Evolutionary conservation across 2,888 invertebrate genomes (phyloP).

Genomic region (Nomada fabriciana): DNA sequence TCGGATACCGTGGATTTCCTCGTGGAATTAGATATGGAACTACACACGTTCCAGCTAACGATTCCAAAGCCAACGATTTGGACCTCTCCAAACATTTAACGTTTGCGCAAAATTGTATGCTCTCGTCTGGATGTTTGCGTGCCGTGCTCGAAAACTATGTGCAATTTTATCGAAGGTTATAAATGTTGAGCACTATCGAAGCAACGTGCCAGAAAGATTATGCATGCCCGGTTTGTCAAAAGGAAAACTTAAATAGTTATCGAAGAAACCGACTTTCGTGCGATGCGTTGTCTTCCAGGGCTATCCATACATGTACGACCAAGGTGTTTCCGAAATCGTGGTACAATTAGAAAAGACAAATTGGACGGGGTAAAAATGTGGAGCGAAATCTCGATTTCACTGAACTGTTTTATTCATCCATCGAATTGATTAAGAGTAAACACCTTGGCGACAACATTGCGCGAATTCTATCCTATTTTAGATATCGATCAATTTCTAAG

Average conservation of each 20-base stretch:
- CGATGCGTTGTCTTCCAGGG: background rate
- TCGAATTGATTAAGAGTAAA: no score
- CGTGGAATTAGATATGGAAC: no score
- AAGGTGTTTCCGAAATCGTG: no score
- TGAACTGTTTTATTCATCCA: no score
- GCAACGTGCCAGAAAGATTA: constrained; percentile 36
- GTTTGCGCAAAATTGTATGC: background rate
- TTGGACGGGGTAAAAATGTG: no score
- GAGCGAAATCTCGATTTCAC: no score
- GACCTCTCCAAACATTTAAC: no score
- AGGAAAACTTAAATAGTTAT: constrained; percentile 27
- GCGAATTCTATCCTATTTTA: background rate
- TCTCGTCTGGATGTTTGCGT: constrained; percentile 39
- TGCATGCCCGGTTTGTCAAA: constrained; percentile 54
- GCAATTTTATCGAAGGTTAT: constrained; percentile 52
- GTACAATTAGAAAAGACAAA: no score
- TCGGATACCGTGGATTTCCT: no score
- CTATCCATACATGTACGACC: no score
- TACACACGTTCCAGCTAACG: no score
- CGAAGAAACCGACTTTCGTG: constrained; percentile 19
- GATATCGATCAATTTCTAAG: background rate
- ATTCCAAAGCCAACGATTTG: no score
- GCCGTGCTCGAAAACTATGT: constrained; percentile 27
- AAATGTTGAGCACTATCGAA: constrained; percentile 18
- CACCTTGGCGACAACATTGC: background rate